These are phyloP conservation scores for Styela clava DNA, from an alignment of 23 tunicate species.

Conservation along the genomic window DNA sequence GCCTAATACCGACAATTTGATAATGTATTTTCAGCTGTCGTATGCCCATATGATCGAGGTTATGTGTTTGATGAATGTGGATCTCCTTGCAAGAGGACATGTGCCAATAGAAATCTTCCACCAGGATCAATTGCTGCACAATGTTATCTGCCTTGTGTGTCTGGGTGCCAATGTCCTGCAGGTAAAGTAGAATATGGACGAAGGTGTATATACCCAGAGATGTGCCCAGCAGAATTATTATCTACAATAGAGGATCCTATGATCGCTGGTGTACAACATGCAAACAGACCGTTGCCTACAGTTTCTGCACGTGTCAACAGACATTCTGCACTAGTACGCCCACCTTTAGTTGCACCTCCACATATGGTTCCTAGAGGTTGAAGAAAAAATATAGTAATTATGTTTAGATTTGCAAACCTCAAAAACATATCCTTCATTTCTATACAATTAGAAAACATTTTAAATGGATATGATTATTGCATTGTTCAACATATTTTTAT, in stretches of 20 bases:
- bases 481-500: no score
- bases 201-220: conserved; percentile 45
- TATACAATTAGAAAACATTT: no score
- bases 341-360: conserved; percentile 6
- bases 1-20: no score
- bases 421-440: no score
- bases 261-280: background rate
- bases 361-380: background rate
- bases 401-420: no score
- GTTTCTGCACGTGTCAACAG: background rate
- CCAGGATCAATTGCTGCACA: conserved; percentile 54
- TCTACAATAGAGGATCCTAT: conserved; percentile 23
- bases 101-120: conserved; percentile 77
- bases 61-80: conserved; percentile 89
- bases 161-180: conserved; percentile 83
- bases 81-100: conserved; percentile 81
- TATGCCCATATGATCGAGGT: conserved; percentile 46
- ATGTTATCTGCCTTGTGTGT: conserved; percentile 79
- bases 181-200: conserved; percentile 73
- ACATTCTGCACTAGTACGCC: conserved; percentile 13
- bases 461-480: no score
- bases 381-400: background rate
- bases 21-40: conserved; percentile 47
- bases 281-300: background rate
- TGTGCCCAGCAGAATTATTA: conserved; percentile 49